phyloP scores from a whole-genome alignment of 2,888 invertebrate genomes.

The Unio delphinus region DNA sequence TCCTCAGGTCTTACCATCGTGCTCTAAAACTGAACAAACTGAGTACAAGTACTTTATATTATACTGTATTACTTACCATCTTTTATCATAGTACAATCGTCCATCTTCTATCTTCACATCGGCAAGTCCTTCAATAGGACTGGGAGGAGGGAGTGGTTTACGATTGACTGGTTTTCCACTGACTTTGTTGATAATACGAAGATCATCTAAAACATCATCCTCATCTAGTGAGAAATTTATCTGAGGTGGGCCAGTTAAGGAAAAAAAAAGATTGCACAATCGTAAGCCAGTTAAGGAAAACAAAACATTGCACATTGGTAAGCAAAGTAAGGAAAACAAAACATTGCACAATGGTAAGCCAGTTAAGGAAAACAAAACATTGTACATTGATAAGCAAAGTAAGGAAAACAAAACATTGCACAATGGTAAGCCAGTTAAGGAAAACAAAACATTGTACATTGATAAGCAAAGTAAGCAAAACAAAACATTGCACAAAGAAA shows the following conservation, averaged over 20 bases:
- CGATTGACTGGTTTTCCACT: constrained; percentile 65
- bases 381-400: too few relatives aligned
- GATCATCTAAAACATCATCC: constrained; percentile 88
- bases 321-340: not conserved
- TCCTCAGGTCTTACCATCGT: too few relatives aligned
- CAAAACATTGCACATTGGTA: not conserved
- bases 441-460: too few relatives aligned
- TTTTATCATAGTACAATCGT: constrained; percentile 90
- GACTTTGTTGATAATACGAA: constrained; percentile 81
- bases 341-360: not conserved
- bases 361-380: too few relatives aligned
- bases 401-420: too few relatives aligned
- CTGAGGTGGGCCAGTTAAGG: constrained; percentile 77
- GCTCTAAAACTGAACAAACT: too few relatives aligned
- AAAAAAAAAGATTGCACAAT: constrained; percentile 4
- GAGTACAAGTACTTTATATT: too few relatives aligned
- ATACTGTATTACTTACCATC: constrained; percentile 78
- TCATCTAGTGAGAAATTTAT: constrained; percentile 91
- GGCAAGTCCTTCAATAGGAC: constrained; percentile 35
- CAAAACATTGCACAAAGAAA: too few relatives aligned
- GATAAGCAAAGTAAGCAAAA: too few relatives aligned
- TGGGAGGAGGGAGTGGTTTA: constrained; percentile 48
- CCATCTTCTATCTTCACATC: constrained; percentile 96
- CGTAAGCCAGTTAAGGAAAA: not conserved
- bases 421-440: too few relatives aligned